Evolutionary conservation across 2,888 invertebrate species (phyloP).

Genomic region (Parelbella ahira): DNA sequence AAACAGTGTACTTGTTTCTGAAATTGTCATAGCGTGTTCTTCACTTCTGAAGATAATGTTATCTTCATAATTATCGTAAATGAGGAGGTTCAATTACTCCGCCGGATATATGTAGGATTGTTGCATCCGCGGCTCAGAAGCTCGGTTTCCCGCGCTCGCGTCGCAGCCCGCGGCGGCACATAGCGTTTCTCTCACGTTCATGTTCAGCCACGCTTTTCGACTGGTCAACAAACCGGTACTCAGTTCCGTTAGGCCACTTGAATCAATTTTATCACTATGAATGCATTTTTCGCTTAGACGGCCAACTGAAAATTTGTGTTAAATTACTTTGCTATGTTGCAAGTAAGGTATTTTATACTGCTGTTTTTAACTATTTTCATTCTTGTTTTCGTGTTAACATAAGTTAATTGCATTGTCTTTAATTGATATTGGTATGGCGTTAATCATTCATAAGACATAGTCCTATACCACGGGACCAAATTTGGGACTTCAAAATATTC

Average conservation of each 20-base stretch:
- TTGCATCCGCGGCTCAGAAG: slow-evolving; percentile 22
- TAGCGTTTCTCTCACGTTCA: slow-evolving; percentile 30
- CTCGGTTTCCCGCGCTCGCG: slow-evolving; percentile 26
- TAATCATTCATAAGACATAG: too few relatives aligned
- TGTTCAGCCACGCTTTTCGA: slow-evolving; percentile 47
- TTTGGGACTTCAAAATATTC: too few relatives aligned
- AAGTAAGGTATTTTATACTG: too few relatives aligned
- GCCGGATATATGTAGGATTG: slow-evolving; percentile 17
- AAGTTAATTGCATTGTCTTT: too few relatives aligned
- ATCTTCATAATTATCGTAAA: slow-evolving; percentile 8
- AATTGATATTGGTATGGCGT: too few relatives aligned
- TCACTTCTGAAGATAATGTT: too few relatives aligned
- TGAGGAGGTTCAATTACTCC: slow-evolving; percentile 7
- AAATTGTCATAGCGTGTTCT: too few relatives aligned
- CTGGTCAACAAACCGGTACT: slow-evolving; percentile 44
- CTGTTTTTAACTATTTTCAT: too few relatives aligned
- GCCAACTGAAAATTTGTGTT: slow-evolving; percentile 1
- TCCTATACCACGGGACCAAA: too few relatives aligned
- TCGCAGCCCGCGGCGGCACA: neutral
- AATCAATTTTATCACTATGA: slow-evolving; percentile 28
- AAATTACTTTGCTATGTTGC: too few relatives aligned
- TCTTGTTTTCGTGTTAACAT: neutral
- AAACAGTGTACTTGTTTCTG: too few relatives aligned
- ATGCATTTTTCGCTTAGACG: slow-evolving; percentile 22
- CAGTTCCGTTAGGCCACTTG: slow-evolving; percentile 40